phyloP scores from a whole-genome alignment of 1,140 invertebrate species.

The Alviniconcha marisindica region DNA sequence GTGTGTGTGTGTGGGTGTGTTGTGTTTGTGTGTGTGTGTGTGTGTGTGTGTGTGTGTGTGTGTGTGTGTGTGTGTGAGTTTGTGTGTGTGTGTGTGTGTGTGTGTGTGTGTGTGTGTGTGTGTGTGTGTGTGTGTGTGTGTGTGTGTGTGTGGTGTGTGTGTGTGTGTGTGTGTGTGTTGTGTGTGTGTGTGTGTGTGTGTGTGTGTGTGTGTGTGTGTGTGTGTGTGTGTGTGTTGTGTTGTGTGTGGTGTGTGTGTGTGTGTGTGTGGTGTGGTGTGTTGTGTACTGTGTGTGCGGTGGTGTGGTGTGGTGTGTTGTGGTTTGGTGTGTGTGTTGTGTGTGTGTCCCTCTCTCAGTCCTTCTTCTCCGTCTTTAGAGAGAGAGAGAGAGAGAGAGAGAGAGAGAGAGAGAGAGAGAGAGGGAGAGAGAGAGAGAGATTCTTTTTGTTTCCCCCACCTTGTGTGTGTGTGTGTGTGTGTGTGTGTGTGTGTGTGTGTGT shows the following conservation, averaged over 20 bases:
- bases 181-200: background rate
- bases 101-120: background rate
- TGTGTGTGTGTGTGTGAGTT: background rate
- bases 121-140: too few species aligned
- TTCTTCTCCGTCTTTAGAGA: background rate
- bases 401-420: background rate
- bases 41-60: constrained; percentile 9
- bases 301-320: too few species aligned
- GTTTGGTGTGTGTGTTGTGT: too few species aligned
- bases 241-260: too few species aligned
- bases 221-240: constrained; percentile 1
- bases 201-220: background rate
- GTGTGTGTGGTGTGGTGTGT: too few species aligned
- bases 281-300: too few species aligned
- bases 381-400: background rate
- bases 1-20: too few species aligned
- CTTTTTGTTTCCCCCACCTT: background rate
- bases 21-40: background rate
- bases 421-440: background rate
- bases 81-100: background rate
- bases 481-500: constrained; percentile 14
- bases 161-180: background rate
- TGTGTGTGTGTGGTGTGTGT: too few species aligned
- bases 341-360: too few species aligned
- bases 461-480: background rate